Percentiles rank a stretch among this genome's conserved stretches.
Evolutionary conservation across 2,113 vertebrate genomes (phyloP).

Genomic region (Podarcis raffonei): DNA sequence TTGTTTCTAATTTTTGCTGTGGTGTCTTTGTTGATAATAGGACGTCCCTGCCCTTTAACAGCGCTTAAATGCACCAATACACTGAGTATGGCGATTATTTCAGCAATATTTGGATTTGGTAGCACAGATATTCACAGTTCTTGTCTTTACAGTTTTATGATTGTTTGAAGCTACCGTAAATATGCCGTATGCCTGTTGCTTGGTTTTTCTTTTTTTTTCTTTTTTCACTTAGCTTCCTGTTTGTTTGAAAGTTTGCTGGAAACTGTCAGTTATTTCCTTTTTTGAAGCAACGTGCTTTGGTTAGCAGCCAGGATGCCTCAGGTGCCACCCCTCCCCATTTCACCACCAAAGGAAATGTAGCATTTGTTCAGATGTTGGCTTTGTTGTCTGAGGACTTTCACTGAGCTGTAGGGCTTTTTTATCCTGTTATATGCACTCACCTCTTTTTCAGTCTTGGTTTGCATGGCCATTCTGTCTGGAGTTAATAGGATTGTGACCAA

Average conservation of each 20-base stretch:
- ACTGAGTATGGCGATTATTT: not conserved
- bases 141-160: not conserved
- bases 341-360: conserved; percentile 16
- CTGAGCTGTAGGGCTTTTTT: not conserved
- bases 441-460: not conserved
- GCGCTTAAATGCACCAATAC: not conserved
- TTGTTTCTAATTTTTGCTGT: not conserved
- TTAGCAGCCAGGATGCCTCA: conserved; percentile 6
- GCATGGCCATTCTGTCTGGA: not conserved
- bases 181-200: not conserved
- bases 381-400: not conserved
- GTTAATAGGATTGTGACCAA: not conserved
- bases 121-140: not conserved
- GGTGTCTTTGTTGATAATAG: not conserved
- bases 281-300: not conserved
- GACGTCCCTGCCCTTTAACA: not conserved
- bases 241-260: conserved; percentile 14
- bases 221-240: conserved; percentile 24
- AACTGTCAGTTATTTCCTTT: conserved; percentile 25
- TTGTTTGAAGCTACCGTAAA: not conserved
- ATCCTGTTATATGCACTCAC: not conserved
- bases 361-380: not conserved
- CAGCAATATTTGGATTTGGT: not conserved
- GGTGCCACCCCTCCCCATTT: not conserved
- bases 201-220: not conserved